phyloP scores from a whole-genome alignment of 2,888 invertebrate species.

The Morinoia aosen region DNA sequence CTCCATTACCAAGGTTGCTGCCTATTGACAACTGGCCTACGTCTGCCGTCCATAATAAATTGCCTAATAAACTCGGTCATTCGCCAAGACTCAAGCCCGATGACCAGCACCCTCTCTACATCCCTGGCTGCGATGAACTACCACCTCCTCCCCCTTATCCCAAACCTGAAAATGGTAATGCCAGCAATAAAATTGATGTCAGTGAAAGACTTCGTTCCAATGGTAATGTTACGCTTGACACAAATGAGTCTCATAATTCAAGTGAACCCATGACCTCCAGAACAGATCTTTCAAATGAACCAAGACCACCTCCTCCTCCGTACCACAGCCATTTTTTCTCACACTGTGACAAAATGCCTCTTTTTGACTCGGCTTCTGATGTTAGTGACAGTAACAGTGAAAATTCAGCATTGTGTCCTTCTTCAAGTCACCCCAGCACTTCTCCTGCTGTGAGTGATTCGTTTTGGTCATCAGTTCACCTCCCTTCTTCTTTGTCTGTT shows the following conservation, averaged over 20 bases:
- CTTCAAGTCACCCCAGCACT: not conserved
- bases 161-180: not conserved
- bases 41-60: conserved; percentile 45
- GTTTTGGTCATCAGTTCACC: conserved; percentile 3
- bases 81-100: not conserved
- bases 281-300: not conserved
- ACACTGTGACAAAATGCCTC: conserved; percentile 1
- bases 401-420: not conserved
- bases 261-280: not conserved
- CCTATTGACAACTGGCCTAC: conserved; percentile 39
- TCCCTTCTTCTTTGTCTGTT: conserved; percentile 19
- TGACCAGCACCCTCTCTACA: not conserved
- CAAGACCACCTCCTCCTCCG: conserved; percentile 38
- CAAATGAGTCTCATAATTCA: not conserved
- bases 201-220: not conserved
- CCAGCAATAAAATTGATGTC: not conserved
- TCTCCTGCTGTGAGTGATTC: conserved; percentile 12
- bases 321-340: conserved; percentile 45
- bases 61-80: conserved; percentile 26
- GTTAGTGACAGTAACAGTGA: not conserved
- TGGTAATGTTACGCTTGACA: not conserved
- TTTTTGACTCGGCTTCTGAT: not conserved
- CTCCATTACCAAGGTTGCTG: conserved; percentile 15
- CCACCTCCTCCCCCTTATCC: conserved; percentile 46
- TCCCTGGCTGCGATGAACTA: not conserved